These are phyloP conservation scores for Catalaphyllia jardinei DNA, from an alignment of 64 coral and sea anemone genomes.

Conservation along the genomic window DNA sequence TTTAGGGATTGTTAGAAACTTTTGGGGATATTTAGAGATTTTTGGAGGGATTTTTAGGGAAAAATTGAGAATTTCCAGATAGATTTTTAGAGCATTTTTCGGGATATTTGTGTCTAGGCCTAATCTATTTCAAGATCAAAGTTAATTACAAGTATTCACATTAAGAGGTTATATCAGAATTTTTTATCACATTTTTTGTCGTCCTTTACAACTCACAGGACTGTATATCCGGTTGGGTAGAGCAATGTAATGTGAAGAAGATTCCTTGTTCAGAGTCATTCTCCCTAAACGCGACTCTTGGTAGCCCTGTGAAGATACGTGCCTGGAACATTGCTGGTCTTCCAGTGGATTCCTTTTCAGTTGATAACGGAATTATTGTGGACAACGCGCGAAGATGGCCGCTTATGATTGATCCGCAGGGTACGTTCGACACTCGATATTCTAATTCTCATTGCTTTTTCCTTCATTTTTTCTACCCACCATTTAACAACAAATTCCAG, in stretches of 20 bases:
- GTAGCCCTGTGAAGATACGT: slow-evolving; percentile 91
- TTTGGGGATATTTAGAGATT: no score
- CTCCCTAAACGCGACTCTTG: slow-evolving; percentile 90
- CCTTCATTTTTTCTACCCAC: no score
- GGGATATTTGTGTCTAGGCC: no score
- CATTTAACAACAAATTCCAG: no score
- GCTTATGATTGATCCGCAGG: slow-evolving; percentile 97
- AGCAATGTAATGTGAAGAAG: slow-evolving; percentile 71
- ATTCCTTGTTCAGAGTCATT: slow-evolving; percentile 89
- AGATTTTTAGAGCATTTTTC: no score
- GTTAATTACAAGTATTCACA: no score
- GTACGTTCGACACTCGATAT: slow-evolving; percentile 23
- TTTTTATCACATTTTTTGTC: background rate
- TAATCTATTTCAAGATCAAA: no score
- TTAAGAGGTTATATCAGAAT: no score
- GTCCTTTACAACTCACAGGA: slow-evolving; percentile 31
- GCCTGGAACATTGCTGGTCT: slow-evolving; percentile 95
- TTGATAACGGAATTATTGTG: slow-evolving; percentile 97
- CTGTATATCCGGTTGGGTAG: slow-evolving; percentile 81
- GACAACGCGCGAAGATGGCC: slow-evolving; percentile 97
- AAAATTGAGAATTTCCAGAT: no score
- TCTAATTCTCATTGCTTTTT: background rate
- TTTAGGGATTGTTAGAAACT: no score
- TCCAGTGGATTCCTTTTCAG: slow-evolving; percentile 89
- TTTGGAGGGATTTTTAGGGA: no score